These are phyloP conservation scores for Trachemys scripta DNA, from an alignment of 2,113 vertebrate genomes.

Conservation along the genomic window DNA sequence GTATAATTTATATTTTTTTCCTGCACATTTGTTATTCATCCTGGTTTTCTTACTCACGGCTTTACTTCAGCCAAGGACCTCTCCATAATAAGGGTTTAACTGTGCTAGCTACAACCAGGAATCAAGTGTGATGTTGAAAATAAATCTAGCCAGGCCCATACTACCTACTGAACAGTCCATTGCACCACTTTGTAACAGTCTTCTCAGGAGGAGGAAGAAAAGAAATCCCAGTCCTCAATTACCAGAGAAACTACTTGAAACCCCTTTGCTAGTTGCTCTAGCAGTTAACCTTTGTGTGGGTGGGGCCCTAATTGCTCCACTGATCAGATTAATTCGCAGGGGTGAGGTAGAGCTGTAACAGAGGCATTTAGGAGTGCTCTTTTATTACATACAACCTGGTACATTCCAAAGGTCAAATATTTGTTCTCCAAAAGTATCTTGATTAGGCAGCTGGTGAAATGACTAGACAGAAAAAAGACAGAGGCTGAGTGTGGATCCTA, in stretches of 20 bases:
- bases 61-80: background rate
- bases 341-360: background rate
- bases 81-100: background rate
- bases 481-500: background rate
- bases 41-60: background rate
- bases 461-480: slow-evolving; percentile 45
- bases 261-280: slow-evolving; percentile 15
- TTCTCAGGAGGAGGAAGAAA: background rate
- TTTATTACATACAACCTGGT: slow-evolving; percentile 28
- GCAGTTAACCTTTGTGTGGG: background rate
- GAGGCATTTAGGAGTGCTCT: background rate
- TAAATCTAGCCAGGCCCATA: background rate
- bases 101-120: background rate
- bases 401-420: background rate
- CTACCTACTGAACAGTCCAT: background rate
- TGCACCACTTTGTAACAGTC: background rate
- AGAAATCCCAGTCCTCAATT: background rate
- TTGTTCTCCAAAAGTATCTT: slow-evolving; percentile 39
- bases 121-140: background rate
- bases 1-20: background rate
- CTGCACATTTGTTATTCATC: background rate
- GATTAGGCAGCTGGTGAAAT: slow-evolving; percentile 32
- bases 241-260: background rate
- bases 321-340: background rate
- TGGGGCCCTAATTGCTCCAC: background rate